Base-by-base conservation (phyloP, 2,113 vertebrate genomes). In the Ceratotherium simum region DNA sequence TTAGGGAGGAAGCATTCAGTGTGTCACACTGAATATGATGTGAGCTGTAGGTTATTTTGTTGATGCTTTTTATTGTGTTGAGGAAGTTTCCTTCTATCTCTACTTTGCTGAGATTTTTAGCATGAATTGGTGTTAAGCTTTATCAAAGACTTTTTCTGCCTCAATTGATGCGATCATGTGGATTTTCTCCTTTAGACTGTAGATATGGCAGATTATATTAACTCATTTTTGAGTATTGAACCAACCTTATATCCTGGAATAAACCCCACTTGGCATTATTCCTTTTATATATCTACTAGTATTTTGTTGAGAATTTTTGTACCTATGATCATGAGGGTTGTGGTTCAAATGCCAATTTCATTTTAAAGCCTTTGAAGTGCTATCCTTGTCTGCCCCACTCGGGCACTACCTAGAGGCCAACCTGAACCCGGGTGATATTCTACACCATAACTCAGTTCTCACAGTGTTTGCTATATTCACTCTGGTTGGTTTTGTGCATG, bases 221-320 rank as follows among this genome's bases (percentile, higher is more conserved):
- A 90, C 72, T 80, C 20, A n/a, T 79, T 84, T 92, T 90, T 94
- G 69, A 95, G 33, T 70, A 58, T 42, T 60, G 29, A 97, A 54
- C 33, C 60, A 95, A 80, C 25, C 91, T 91, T 89, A 23, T 48
- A n/a, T 81, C 36, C 56, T 86, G 62, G 39, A 79, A 69, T 83
- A 62, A 80, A 91, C 33, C 13, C 7, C 5, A 69, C 5, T 96
- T 86, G n/a, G 54, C 48, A 64, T 93, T 82, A 56, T 78, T 72
- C 17, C 31, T 51, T 42, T 62, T 82, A 31, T 17, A 2, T 79
- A 36, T 95, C 87, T 83, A 17, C 21, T 70, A 70, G 79, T 62
- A 75, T 78, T 78, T 92, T 85, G 31, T 93, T 85, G 64, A 82
- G 58, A 39, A 42, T 62, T 39, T 91, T 69, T 70, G 1, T 39